Base-by-base conservation (phyloP, 2,113 vertebrate species). In the Grammatotria lemairii region DNA sequence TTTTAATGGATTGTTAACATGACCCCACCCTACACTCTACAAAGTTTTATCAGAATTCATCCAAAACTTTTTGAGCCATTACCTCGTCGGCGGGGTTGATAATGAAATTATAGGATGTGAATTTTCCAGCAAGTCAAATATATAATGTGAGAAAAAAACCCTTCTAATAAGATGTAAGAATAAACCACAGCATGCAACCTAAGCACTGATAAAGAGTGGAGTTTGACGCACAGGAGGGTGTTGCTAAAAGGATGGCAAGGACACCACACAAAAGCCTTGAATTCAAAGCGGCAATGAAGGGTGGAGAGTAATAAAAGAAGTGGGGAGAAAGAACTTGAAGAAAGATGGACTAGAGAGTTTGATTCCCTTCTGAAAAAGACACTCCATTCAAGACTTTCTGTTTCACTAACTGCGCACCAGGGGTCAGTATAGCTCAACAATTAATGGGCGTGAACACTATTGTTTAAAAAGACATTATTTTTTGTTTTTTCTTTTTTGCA, bases 321-420 rank as follows among this genome's bases (percentile, higher is more conserved):
- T 68, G n/a, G 63, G 19, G 19, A 40, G n/a, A 40, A 40, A 40
- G 13, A 73, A 73, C 21, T 26, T 42, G 68, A 73, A 26, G 13
- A 73, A 73, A 73, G 40, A 26, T 17, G 40, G 21, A 73, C 13
- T 0, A 73, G 9, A 78, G 26, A 19, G 42, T 78, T 49, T 49
- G 7, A 31, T 49, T 9, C 5, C 16, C 70, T 31, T 57, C 38
- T 60, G n/a, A 45, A 78, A 38, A 70, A 6, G 12, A 19, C 63
- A 6, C 4, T 12, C 14, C 10, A 23, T 7, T n/a, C 33, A 68
- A 60, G 21, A 14, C 21, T 12, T 54, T 81, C 55, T 65, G 13
- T 65, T 87, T 81, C 53, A 49, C 14, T 81, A 9, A 54, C 51
- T n/a, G n/a, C 7, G 11, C 95, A 92, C 84, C 60, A 95, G 95